Evolutionary conservation across 2,113 vertebrate species (phyloP), one percentile per base, ranked within the genome.

Genomic region (Amphilophus citrinellus): DNA sequence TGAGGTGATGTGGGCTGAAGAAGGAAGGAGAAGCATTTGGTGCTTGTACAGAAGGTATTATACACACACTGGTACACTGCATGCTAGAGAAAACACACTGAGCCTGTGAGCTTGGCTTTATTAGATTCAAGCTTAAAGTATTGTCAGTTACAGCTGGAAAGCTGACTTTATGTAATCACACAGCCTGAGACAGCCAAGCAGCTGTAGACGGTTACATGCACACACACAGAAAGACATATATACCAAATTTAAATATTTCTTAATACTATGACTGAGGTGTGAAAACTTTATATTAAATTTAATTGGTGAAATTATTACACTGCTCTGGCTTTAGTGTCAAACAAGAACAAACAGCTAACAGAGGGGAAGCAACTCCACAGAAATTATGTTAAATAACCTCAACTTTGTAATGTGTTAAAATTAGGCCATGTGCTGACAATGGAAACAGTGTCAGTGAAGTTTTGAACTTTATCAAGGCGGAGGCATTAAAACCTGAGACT

Each of bases 1-100:
- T 10, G 62, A 82, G 79, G 78, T 86, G 78, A 87, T 66, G 79
- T 79, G 56, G 68, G 88, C 91, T 88, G 81, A 80, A 65, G 59
- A 71, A 77, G 35, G 37, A 76, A 76, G 57, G 17, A 65, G 77
- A 77, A 61, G 80, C 77, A 84, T 85, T 92, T 88, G 91, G 87
- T 81, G 56, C 84, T 91, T 88, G 85, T 89, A 80, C 76, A 88
- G 80, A 77, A 89, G 88, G 89, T 90, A 91, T 94, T 91, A 92
- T 91, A 65, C 91, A 93, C 84, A 89, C 82, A 77, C 87, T 79
- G 86, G 71, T 94, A 87, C 84, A 87, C 91, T 85, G 88, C 90
- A 92, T 91, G 93, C 89, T 86, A 88, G 88, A 92, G 86, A 86
- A 94, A 84, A 90, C 88, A 91, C 89, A 87, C 86, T 87, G 85